phyloP scores from a whole-genome alignment of 2,888 invertebrate species.

The Eupsilia transversa region DNA sequence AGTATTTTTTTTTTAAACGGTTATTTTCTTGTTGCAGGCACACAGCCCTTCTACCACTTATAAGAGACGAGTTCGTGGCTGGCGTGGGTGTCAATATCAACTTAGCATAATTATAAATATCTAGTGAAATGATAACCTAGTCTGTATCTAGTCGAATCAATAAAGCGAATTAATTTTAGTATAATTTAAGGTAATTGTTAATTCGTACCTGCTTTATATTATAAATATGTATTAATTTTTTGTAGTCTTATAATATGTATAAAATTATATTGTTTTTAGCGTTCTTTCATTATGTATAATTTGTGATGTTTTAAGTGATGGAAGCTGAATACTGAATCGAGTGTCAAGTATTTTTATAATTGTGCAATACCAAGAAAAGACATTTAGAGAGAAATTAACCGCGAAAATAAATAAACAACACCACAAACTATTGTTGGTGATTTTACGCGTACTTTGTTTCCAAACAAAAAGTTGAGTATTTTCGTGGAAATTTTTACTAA shows the following conservation, averaged over 20 bases:
- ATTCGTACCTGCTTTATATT: slow-evolving; percentile 68
- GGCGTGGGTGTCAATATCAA: slow-evolving; percentile 91
- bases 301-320: not conserved
- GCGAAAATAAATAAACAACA: not conserved
- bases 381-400: not conserved
- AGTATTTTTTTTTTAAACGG: not conserved
- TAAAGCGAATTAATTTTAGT: slow-evolving; percentile 65
- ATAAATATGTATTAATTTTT: slow-evolving; percentile 38
- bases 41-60: slow-evolving; percentile 91
- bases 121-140: slow-evolving; percentile 68
- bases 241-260: slow-evolving; percentile 2
- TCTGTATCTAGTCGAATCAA: slow-evolving; percentile 65
- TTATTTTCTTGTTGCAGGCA: slow-evolving; percentile 89
- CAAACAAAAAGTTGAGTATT: not conserved
- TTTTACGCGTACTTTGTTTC: not conserved
- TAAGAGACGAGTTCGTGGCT: slow-evolving; percentile 92
- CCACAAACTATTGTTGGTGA: not conserved
- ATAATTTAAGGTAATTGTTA: slow-evolving; percentile 55
- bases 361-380: not conserved
- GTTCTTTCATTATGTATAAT: not conserved
- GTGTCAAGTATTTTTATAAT: not conserved
- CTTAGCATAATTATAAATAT: slow-evolving; percentile 83
- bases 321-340: slow-evolving; percentile 26
- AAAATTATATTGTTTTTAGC: not conserved
- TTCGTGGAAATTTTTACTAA: not conserved